Base-by-base conservation (phyloP, 2,797 vertebrate species). In the Decapterus maruadsi region DNA sequence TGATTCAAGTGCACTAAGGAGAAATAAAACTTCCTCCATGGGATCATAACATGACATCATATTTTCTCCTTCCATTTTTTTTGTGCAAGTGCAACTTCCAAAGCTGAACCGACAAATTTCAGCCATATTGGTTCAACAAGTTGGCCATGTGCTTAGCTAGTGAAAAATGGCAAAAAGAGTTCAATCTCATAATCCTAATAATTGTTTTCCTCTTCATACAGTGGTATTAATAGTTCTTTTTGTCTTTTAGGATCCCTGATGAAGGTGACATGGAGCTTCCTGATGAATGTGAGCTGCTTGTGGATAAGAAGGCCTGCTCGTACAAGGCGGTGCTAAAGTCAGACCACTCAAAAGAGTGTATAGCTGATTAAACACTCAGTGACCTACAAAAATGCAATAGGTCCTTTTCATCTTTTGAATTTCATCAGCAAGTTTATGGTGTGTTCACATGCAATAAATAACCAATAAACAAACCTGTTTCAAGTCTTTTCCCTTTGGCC, bases 291-390 rank as follows among this genome's bases (percentile, higher is more conserved):
- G 73, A 90, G 78, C 9, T 90, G 64, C 1, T 89, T 45, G 54
- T 84, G 1, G 6, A 93, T 70, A 83, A 67, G 66, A 8, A 68
- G 12, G 2, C 58, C 58, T 93, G 92, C 77, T 58, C 80, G 55
- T 20, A 9, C 45, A 82, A 82, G 57, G 0, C 77, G 0, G 69
- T 90, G 64, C 16, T 76, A 59, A 90, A 80, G 65, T 81, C 75
- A 20, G 87, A 92, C 74, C 82, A 68, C 14, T 80, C 77, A 31
- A 80, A 82, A 53, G 42, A 66, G 16, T 92, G 86, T 73, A 13
- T 0, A n/a, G n/a, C n/a, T n/a, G n/a, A n/a, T 26, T 26, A 68
- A 88, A 60, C 22, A 4, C 48, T 54, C 51, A 29, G 0, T 57
- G 45, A 14, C 26, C 19, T 19, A 19, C 19, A 69, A 38, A 66